Evolutionary conservation across 2,888 invertebrate genomes (phyloP).

Genomic region (Boloria euphrosyne): DNA sequence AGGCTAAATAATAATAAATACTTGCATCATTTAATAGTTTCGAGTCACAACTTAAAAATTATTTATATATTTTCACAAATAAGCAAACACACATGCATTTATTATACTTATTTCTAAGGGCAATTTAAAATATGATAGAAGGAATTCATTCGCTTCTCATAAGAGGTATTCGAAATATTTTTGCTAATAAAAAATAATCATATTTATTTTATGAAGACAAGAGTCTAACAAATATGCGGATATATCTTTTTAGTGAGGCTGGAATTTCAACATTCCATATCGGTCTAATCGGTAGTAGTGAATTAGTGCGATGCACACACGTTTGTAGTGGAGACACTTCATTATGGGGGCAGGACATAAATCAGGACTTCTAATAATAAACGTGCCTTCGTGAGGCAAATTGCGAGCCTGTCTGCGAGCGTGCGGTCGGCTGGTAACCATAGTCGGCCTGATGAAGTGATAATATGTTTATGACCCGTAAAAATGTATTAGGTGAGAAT

Average conservation of each 20-base stretch:
- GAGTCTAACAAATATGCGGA: slow-evolving; percentile 31
- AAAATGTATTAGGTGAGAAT: slow-evolving; percentile 45
- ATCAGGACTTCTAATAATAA: slow-evolving; percentile 83
- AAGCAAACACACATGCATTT: too few relatives aligned
- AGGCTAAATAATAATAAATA: too few relatives aligned
- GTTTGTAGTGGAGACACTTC: slow-evolving; percentile 80
- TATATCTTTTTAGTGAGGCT: slow-evolving; percentile 38
- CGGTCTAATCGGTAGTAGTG: slow-evolving; percentile 71
- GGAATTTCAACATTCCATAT: slow-evolving; percentile 43
- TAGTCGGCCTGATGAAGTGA: slow-evolving; percentile 50
- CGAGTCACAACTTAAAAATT: too few relatives aligned
- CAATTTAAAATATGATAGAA: neutral
- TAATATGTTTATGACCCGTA: slow-evolving; percentile 47
- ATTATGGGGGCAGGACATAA: slow-evolving; percentile 79
- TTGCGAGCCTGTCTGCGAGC: slow-evolving; percentile 65
- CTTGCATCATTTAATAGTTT: too few relatives aligned
- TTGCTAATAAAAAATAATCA: neutral
- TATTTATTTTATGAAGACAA: neutral
- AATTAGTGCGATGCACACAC: slow-evolving; percentile 77
- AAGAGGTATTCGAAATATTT: neutral
- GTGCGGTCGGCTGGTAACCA: slow-evolving; percentile 56
- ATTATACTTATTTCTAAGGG: too few relatives aligned
- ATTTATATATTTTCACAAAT: too few relatives aligned
- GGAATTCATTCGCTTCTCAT: neutral
- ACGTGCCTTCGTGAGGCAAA: slow-evolving; percentile 80